Evolutionary conservation across 2,113 vertebrate genomes (phyloP), one percentile per base, ranked within the genome.

Genomic region (Pelecanoides urinatrix): DNA sequence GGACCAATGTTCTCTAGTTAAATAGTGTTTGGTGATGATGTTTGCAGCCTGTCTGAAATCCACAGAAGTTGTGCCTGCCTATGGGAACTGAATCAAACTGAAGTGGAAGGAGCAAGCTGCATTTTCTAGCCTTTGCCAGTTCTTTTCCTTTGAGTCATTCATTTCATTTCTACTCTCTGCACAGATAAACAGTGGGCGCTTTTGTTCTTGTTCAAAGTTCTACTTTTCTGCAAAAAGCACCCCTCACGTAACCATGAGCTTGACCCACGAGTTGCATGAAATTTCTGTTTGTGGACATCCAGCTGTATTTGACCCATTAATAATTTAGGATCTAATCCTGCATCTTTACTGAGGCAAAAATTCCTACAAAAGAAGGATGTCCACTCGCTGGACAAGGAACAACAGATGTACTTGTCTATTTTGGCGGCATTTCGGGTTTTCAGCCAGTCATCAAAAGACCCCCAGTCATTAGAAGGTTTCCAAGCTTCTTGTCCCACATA

Each of bases 401-500:
- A 85, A 23, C 0, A 2, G 8, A 55, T 96, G 90, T 98, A 99
- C 99, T 97, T 99, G 73, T 99, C 98, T 14, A 97, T 98, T 79
- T 98, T 97, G 38, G 98, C 95, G 1, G 99, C 95, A 34, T 98
- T 97, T 94, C 90, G 98, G 44, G 98, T 98, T 89, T 99, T 97
- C 67, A 98, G 26, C 99, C 99, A 99, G 45, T 98, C 97, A 3
- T 98, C 29, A 23, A 99, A 99, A 53, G 42, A 79, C 14, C 98
- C 97, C 98, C 97, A 98, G 94, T 99, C 99, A 19, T 95, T 29
- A 44, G 98, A 97, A 90, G 97, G 98, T 59, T 95, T 96, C 99
- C 99, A 99, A 0, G 99, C 97, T 77, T 98, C 98, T 94, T 99
- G 98, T 36, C 99, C 99, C n/a, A 98, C 97, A 87, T 97, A 99